Conservation (phyloP, 2,888 invertebrate species). For the Neoascia interrupta region DNA sequence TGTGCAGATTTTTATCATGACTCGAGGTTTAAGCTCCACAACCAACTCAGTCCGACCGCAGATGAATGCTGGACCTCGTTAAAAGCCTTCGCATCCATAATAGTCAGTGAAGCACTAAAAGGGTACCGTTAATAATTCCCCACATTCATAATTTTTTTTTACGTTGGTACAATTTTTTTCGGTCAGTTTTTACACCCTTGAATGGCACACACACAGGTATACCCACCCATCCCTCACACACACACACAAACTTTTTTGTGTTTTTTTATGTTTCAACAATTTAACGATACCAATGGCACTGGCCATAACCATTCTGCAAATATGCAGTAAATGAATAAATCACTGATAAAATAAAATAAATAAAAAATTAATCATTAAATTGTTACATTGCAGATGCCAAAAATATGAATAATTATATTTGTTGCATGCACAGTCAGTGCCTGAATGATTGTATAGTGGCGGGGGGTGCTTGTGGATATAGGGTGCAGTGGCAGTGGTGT, state of each 20-base stretch:
- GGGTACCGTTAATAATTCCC: conserved; percentile 52
- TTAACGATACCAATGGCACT: conserved; percentile 42
- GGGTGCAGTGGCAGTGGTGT: neutral
- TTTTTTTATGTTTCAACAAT: conserved; percentile 17
- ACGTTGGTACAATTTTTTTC: conserved; percentile 31
- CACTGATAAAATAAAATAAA: conserved; percentile 64
- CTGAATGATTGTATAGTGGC: too few relatives aligned
- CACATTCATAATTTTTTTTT: conserved; percentile 21
- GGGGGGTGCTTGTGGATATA: too few relatives aligned
- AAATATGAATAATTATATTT: conserved; percentile 62
- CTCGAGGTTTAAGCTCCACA: conserved; percentile 30
- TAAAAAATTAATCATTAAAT: conserved; percentile 68
- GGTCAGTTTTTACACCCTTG: conserved; percentile 47
- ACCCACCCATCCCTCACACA: too few relatives aligned
- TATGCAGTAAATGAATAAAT: conserved; percentile 64
- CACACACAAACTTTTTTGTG: too few relatives aligned
- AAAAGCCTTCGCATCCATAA: conserved; percentile 60
- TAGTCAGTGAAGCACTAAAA: conserved; percentile 59
- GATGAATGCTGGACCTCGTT: conserved; percentile 54
- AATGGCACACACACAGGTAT: too few relatives aligned
- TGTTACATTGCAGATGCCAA: conserved; percentile 62
- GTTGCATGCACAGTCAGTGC: conserved; percentile 57
- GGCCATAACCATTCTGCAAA: conserved; percentile 55
- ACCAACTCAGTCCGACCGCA: conserved; percentile 29
- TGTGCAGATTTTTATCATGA: conserved; percentile 36